Conservation (phyloP, 2,888 invertebrate species). For the Cremastinae sp. region DNA sequence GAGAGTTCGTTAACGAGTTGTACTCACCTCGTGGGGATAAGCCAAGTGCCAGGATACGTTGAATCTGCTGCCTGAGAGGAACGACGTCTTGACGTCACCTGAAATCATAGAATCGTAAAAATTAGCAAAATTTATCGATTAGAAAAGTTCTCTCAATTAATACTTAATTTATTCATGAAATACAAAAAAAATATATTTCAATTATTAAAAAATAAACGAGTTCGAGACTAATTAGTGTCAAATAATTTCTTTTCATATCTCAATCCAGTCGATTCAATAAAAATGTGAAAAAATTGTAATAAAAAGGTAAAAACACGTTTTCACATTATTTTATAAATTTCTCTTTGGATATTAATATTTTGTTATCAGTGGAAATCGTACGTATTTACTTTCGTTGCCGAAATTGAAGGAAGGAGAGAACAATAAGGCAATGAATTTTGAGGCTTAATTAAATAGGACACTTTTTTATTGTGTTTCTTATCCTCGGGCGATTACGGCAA, state of each 20-base stretch:
- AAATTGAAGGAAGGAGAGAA: too few species aligned
- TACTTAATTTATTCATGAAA: background rate
- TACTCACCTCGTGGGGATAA: conserved; percentile 92
- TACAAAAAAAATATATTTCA: too few species aligned
- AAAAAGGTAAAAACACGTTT: too few species aligned
- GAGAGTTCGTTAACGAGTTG: conserved; percentile 8
- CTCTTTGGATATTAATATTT: too few species aligned
- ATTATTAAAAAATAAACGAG: too few species aligned
- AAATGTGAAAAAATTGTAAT: too few species aligned
- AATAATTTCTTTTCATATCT: too few species aligned
- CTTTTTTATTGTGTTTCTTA: conserved; percentile 6
- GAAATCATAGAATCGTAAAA: conserved; percentile 70
- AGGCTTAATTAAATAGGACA: background rate
- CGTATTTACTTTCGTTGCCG: too few species aligned
- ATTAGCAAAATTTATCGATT: background rate
- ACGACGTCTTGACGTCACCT: conserved; percentile 90
- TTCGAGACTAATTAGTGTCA: too few species aligned
- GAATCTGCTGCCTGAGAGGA: conserved; percentile 90
- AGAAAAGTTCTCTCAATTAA: background rate
- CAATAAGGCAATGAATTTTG: background rate
- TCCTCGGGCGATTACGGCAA: conserved; percentile 22
- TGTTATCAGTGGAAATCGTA: too few species aligned
- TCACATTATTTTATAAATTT: too few species aligned
- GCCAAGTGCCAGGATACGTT: conserved; percentile 97
- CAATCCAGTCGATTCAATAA: too few species aligned